Conservation (phyloP, 37 sponge, comb jelly and placozoan species). For the Ianthella basta region DNA sequence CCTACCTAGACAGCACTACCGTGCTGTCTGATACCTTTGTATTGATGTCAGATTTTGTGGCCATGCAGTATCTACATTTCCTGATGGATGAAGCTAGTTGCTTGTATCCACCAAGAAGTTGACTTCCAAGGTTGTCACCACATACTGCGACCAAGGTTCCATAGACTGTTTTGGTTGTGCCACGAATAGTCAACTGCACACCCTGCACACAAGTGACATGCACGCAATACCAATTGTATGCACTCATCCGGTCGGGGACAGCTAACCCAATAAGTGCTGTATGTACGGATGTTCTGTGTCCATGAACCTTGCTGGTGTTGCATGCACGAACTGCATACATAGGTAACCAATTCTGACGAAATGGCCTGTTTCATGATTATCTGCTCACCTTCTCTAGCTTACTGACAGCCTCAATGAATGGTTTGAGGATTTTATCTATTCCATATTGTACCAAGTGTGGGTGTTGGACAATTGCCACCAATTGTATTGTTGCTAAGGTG, state of each 20-base stretch:
- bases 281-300: too few relatives aligned
- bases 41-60: constrained; percentile 18
- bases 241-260: too few relatives aligned
- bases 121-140: constrained; percentile 42
- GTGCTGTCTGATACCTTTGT: constrained; percentile 30
- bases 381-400: constrained; percentile 41
- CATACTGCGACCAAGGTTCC: constrained; percentile 32
- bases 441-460: constrained; percentile 39
- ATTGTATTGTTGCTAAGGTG: constrained; percentile 33
- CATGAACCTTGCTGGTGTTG: too few relatives aligned
- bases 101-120: constrained; percentile 43
- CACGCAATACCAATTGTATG: too few relatives aligned
- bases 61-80: constrained; percentile 37
- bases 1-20: too few relatives aligned
- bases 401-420: constrained; percentile 39
- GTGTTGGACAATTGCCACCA: constrained; percentile 34
- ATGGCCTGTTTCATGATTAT: too few relatives aligned
- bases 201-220: too few relatives aligned
- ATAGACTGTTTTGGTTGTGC: not conserved
- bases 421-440: constrained; percentile 38
- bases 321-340: too few relatives aligned
- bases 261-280: too few relatives aligned
- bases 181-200: not conserved
- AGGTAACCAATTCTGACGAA: too few relatives aligned
- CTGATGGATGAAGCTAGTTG: constrained; percentile 27